Percentiles rank a stretch among this genome's conserved stretches.
Evolutionary conservation across 2,113 vertebrate species (phyloP).

Genomic region (Condylura cristata): DNA sequence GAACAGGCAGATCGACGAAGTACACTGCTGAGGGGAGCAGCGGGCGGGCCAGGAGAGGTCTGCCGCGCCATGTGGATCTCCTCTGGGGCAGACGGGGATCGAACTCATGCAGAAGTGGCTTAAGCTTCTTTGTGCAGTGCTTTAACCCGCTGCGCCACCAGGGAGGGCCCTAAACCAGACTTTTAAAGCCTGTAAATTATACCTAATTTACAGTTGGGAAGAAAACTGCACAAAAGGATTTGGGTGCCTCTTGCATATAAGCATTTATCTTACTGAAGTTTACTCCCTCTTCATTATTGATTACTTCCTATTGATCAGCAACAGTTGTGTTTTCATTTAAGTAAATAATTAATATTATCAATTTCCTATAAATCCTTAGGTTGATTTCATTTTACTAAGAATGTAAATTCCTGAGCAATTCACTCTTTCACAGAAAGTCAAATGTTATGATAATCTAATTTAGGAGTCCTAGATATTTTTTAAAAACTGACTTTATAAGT

Average conservation of each 20-base stretch:
- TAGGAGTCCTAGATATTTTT: constrained; percentile 35
- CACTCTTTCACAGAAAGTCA: constrained; percentile 16
- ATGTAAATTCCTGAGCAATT: constrained; percentile 21
- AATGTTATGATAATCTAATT: neutral
- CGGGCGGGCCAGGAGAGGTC: too few relatives aligned
- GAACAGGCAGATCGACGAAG: too few relatives aligned
- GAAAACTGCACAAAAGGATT: neutral
- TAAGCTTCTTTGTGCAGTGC: too few relatives aligned
- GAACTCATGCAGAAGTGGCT: too few relatives aligned
- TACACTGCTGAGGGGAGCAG: too few relatives aligned
- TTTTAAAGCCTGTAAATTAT: neutral
- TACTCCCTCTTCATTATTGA: constrained; percentile 35
- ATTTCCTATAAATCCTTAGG: constrained; percentile 1
- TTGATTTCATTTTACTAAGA: constrained; percentile 36
- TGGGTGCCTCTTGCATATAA: neutral
- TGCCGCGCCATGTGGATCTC: too few relatives aligned
- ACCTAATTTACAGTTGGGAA: neutral
- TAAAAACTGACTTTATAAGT: constrained; percentile 23
- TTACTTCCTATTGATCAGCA: neutral
- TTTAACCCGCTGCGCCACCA: too few relatives aligned
- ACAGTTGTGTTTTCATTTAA: neutral
- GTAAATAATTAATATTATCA: constrained; percentile 30
- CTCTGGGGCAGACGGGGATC: too few relatives aligned
- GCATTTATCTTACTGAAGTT: constrained; percentile 47
- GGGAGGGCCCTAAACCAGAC: neutral